A percentile compares a stretch with the other conserved stretches of the same genome.
These are phyloP conservation scores for Griposia aprilina DNA, from an alignment of 2,888 invertebrate genomes.

Conservation along the genomic window DNA sequence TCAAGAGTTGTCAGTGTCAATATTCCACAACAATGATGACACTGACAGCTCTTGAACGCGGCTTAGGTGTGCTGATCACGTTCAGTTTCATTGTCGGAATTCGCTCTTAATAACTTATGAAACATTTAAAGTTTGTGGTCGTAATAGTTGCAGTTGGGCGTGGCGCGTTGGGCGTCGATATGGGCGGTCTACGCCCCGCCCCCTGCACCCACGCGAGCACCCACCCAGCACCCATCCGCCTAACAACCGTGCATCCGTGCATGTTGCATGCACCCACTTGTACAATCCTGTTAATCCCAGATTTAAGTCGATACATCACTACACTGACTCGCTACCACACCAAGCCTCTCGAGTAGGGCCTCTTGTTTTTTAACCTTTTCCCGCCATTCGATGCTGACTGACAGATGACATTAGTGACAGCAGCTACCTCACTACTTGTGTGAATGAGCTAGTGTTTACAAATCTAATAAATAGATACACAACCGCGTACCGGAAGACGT, in stretches of 20 bases:
- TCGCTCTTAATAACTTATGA: neutral
- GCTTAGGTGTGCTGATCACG: neutral
- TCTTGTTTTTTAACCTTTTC: neutral
- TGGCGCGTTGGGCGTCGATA: slow-evolving; percentile 74
- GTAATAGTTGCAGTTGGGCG: slow-evolving; percentile 73
- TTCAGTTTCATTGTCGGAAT: neutral
- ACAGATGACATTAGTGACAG: neutral
- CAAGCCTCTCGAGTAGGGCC: neutral
- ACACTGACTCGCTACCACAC: neutral
- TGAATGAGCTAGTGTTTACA: neutral
- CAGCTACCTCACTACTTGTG: neutral
- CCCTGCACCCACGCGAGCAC: slow-evolving; percentile 85
- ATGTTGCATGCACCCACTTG: slow-evolving; percentile 6
- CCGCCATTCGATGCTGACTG: neutral
- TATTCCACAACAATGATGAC: neutral
- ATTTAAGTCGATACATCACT: neutral
- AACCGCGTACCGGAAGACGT: too few relatives aligned
- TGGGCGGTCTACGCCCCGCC: slow-evolving; percentile 81
- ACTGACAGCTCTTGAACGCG: neutral
- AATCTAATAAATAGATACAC: neutral
- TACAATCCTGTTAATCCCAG: neutral
- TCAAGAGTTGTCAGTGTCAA: neutral
- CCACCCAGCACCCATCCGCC: slow-evolving; percentile 76
- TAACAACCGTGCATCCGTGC: slow-evolving; percentile 16
- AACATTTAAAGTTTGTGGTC: slow-evolving; percentile 24